Evolutionary conservation across 1,140 invertebrate species (phyloP), one percentile per base, ranked within the genome.

Genomic region (Nymphalis io): DNA sequence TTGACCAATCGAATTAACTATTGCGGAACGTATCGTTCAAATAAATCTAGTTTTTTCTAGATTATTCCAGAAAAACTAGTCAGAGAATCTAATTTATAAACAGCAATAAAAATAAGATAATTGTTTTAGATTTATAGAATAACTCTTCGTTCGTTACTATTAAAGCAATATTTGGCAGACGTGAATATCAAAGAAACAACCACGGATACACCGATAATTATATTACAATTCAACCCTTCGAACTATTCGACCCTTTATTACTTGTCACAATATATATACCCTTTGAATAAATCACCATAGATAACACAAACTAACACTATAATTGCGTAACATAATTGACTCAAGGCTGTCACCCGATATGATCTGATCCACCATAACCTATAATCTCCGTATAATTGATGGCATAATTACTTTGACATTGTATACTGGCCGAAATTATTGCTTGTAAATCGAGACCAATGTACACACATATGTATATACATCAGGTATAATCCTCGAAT

Each of bases 331-430:
- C 57, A 63, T 73, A 73, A 70, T 69, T 68, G 67, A 70, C 65
- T 68, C 64, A 68, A 67, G 55, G 27, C 46, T 76, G 74, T 73
- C 72, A 73, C 58, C 55, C 66, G 70, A 76, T 68, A 73, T 53
- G 65, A 68, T 73, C 68, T 71, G 64, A 65, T 51, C 57, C 64
- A 64, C 63, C 53, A 70, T 70, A 64, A 70, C 63, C 61, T 67
- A 70, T 76, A 76, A 73, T 71, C 68, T 73, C 39, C 11, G 21
- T 73, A 60, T 63, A 71, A 73, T 70, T 70, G 71, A 76, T 73
- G 71, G 61, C 21, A 60, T 73, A 71, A 76, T 73, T 73, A 71
- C 64, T 67, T 69, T 60, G 57, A 33, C 51, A 51, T 61, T 57
- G 57, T 39, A 57, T 16, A 62, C 60, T 60, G 44, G 38, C 62